phyloP scores from a whole-genome alignment of 2,888 invertebrate genomes.

The Apamea monoglypha region DNA sequence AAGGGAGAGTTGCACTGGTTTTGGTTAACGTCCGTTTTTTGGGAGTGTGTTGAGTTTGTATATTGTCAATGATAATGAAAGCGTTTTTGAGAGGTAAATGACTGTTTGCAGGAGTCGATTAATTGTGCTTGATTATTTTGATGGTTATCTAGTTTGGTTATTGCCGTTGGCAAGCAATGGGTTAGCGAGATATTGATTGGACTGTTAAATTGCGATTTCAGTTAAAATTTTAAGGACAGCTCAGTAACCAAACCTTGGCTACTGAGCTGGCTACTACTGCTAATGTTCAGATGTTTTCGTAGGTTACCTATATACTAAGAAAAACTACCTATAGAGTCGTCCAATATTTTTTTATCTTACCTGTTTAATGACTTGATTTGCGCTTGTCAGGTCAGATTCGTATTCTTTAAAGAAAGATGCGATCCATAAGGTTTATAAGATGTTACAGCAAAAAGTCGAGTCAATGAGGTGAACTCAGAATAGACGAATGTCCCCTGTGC shows the following conservation, averaged over 20 bases:
- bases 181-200: background rate
- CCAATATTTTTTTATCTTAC: background rate
- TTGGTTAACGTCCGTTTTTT: slow-evolving; percentile 37
- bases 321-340: background rate
- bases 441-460: too few species aligned
- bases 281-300: background rate
- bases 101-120: background rate
- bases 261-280: background rate
- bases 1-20: slow-evolving; percentile 33
- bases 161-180: too few species aligned
- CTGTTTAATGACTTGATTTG: background rate
- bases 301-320: background rate
- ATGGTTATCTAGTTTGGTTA: too few species aligned
- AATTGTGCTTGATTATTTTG: background rate
- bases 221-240: background rate
- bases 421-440: too few species aligned
- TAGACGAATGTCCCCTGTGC: background rate
- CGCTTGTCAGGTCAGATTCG: too few species aligned
- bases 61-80: background rate
- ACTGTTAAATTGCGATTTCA: too few species aligned
- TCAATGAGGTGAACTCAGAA: background rate
- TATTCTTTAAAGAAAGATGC: too few species aligned
- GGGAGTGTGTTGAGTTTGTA: background rate
- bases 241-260: too few species aligned
- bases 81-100: background rate